These are phyloP conservation scores for Periparus ater DNA, from an alignment of 2,797 vertebrate genomes.

Conservation along the genomic window DNA sequence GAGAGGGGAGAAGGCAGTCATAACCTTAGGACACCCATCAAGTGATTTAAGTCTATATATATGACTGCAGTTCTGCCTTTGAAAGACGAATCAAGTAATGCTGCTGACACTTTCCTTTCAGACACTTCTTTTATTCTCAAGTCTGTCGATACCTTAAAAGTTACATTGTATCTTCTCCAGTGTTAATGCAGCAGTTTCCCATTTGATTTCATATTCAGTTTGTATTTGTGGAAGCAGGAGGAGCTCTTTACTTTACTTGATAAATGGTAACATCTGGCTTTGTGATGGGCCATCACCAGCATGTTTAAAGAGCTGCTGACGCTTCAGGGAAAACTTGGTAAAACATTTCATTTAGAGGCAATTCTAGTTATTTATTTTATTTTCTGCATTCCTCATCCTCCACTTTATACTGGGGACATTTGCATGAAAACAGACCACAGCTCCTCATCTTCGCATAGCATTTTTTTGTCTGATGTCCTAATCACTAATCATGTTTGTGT, in stretches of 20 bases:
- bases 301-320: slow-evolving; percentile 58
- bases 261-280: slow-evolving; percentile 70
- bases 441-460: neutral
- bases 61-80: neutral
- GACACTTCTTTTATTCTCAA: slow-evolving; percentile 38
- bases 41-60: slow-evolving; percentile 3
- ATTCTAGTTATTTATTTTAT: slow-evolving; percentile 64
- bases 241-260: slow-evolving; percentile 63
- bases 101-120: neutral
- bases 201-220: slow-evolving; percentile 64
- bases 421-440: slow-evolving; percentile 39
- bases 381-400: slow-evolving; percentile 21
- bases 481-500: neutral
- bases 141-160: neutral
- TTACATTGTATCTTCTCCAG: slow-evolving; percentile 35
- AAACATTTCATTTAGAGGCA: slow-evolving; percentile 58
- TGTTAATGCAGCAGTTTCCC: slow-evolving; percentile 38
- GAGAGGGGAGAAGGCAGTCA: neutral
- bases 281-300: slow-evolving; percentile 63
- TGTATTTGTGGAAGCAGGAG: slow-evolving; percentile 68
- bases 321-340: slow-evolving; percentile 61
- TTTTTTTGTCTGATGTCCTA: slow-evolving; percentile 25
- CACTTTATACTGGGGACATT: slow-evolving; percentile 2
- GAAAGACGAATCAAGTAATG: slow-evolving; percentile 32
- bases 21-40: slow-evolving; percentile 18